These are phyloP conservation scores for Mareca penelope DNA, from an alignment of 2,797 vertebrate species.

Conservation along the genomic window DNA sequence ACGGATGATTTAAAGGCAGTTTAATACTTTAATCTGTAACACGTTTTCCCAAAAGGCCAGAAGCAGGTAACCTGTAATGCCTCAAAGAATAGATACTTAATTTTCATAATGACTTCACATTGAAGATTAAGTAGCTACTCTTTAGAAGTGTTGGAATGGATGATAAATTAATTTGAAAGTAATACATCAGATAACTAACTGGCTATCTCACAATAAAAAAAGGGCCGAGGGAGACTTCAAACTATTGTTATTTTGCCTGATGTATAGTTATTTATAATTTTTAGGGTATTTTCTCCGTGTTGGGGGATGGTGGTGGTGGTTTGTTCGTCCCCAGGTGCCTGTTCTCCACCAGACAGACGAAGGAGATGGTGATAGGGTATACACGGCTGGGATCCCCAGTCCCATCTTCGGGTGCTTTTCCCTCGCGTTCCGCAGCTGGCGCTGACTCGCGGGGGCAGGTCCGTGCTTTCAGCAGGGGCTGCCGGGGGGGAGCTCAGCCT, in stretches of 20 bases:
- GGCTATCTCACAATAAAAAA: background rate
- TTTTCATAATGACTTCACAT: slow-evolving; percentile 8
- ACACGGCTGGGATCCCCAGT: too few relatives aligned
- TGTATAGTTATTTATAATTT: background rate
- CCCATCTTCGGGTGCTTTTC: background rate
- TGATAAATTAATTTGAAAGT: background rate
- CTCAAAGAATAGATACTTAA: background rate
- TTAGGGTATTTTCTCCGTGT: background rate
- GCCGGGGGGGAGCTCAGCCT: background rate
- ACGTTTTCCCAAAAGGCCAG: background rate
- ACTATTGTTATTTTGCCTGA: background rate
- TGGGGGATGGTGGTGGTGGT: background rate
- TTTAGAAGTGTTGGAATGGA: background rate
- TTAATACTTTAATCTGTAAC: slow-evolving; percentile 50
- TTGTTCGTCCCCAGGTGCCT: background rate
- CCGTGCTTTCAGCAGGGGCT: background rate
- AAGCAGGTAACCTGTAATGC: background rate
- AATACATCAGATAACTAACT: background rate
- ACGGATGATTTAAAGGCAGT: background rate
- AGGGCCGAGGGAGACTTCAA: background rate
- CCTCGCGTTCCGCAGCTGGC: background rate
- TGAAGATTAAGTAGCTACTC: slow-evolving; percentile 11
- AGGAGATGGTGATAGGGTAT: background rate
- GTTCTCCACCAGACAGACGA: background rate
- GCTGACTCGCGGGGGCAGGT: rapidly evolving